A percentile compares a stretch with the other conserved stretches of the same genome.
Evolutionary conservation across 2,113 vertebrate species (phyloP).

Genomic region (Oxyura jamaicensis): DNA sequence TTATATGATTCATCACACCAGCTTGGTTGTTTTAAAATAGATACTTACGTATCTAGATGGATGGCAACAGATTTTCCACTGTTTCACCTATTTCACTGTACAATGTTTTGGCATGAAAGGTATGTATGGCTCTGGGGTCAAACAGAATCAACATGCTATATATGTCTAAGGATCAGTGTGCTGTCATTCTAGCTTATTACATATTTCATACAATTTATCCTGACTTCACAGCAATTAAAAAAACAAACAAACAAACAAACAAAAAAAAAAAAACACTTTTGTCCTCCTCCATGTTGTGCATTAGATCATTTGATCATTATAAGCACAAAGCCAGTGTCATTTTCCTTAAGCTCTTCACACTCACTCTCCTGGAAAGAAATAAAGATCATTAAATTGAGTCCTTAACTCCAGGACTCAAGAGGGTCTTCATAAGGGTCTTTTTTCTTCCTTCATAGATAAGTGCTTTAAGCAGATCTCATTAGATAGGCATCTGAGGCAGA

Average conservation of each 20-base stretch:
- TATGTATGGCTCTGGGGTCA: background rate
- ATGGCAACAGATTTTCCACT: background rate
- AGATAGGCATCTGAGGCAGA: background rate
- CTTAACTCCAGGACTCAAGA: background rate
- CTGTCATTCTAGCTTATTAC: background rate
- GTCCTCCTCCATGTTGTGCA: fast-evolving
- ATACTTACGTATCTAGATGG: background rate
- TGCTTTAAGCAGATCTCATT: background rate
- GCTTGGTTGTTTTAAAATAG: background rate
- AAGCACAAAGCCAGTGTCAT: background rate
- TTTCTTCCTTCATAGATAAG: background rate
- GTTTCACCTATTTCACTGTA: background rate
- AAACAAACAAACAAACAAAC: too few species aligned
- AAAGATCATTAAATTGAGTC: background rate
- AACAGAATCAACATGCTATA: background rate
- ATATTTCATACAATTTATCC: background rate
- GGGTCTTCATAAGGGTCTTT: background rate
- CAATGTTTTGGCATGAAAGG: background rate
- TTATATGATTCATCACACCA: background rate
- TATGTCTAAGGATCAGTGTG: background rate
- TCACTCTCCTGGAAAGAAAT: background rate
- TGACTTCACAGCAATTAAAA: background rate
- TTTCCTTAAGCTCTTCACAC: background rate
- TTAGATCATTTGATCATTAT: background rate
- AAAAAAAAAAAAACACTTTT: too few species aligned